These are phyloP conservation scores for Natator depressus DNA, from an alignment of 2,113 vertebrate species.

Conservation along the genomic window DNA sequence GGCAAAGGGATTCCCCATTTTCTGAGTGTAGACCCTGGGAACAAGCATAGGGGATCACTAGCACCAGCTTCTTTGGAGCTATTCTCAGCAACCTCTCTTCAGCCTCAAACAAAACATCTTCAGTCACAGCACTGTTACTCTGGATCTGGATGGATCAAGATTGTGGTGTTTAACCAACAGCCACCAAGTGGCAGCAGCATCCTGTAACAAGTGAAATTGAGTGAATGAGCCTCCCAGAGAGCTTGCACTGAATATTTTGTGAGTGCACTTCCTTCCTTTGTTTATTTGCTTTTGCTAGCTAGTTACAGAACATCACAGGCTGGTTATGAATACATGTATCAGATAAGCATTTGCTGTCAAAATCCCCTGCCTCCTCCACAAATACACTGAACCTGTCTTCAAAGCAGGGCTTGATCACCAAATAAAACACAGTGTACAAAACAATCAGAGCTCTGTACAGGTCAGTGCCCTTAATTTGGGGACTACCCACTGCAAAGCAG, in stretches of 20 bases:
- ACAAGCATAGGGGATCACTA: neutral
- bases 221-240: neutral
- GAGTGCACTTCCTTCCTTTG: neutral
- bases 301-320: neutral
- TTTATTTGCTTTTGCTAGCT: neutral
- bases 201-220: neutral
- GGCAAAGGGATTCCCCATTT: rapidly evolving
- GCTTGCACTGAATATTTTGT: neutral
- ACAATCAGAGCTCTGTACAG: neutral
- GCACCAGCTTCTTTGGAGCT: neutral
- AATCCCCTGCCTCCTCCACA: neutral
- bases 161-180: rapidly evolving
- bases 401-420: neutral
- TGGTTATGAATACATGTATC: neutral
- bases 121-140: neutral
- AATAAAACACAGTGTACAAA: neutral
- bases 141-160: rapidly evolving
- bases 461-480: rapidly evolving
- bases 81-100: neutral
- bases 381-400: neutral
- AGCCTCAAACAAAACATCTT: no score
- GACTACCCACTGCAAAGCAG: neutral
- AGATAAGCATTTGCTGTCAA: no score
- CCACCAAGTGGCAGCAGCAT: constrained; percentile 53
- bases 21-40: neutral